These are phyloP conservation scores for Neolamprologus devosi DNA, from an alignment of 2,113 vertebrate species.

Conservation along the genomic window DNA sequence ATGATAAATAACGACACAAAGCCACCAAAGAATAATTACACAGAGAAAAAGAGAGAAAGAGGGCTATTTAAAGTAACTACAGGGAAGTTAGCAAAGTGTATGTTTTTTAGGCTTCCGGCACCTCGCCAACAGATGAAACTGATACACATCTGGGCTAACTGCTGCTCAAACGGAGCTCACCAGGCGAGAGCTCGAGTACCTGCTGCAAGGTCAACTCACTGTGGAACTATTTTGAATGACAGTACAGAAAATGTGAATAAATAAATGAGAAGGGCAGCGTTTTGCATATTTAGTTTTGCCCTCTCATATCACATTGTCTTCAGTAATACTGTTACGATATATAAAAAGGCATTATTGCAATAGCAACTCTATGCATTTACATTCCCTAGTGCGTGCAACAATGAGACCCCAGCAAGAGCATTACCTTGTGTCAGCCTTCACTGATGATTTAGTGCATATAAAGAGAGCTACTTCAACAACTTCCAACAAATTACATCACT, in stretches of 20 bases:
- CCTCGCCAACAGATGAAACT: not conserved
- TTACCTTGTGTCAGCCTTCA: not conserved
- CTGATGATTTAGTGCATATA: not conserved
- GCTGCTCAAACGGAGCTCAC: constrained; percentile 5
- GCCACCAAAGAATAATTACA: constrained; percentile 44
- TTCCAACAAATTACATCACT: not conserved
- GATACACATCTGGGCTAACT: constrained; percentile 35
- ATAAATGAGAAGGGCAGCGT: not conserved
- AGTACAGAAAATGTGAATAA: constrained; percentile 19
- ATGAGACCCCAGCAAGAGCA: not conserved
- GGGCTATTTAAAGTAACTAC: constrained; percentile 32
- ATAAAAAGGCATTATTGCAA: not conserved
- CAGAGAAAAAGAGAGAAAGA: constrained; percentile 14
- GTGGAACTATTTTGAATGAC: constrained; percentile 23
- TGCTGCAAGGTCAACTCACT: constrained; percentile 41
- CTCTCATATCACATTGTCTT: fast-evolving
- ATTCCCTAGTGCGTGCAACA: not conserved
- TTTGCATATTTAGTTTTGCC: not conserved
- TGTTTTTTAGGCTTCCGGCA: constrained; percentile 26
- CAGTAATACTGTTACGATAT: not conserved
- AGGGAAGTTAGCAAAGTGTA: constrained; percentile 30
- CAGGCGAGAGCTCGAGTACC: not conserved
- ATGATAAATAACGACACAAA: constrained; percentile 48
- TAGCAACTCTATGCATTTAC: not conserved
- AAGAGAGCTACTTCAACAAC: not conserved